Conservation (phyloP, 2,888 invertebrate species). For the Tetragonisca angustula region DNA sequence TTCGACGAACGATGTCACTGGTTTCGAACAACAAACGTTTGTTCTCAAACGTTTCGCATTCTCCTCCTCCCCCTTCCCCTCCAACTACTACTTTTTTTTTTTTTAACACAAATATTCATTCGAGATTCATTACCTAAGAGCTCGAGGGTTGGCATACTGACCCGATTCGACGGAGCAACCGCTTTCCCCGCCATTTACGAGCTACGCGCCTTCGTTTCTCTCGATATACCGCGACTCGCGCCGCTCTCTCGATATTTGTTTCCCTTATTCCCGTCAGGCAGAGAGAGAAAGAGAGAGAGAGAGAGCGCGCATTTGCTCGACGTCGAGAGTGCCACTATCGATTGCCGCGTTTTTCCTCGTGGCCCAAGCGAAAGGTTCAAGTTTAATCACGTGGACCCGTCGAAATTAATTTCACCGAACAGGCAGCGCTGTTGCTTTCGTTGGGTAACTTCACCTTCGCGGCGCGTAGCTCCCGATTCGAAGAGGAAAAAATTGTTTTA, state of each 20-base stretch:
- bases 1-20: slow-evolving; percentile 46
- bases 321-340: slow-evolving; percentile 28
- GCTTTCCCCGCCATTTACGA: slow-evolving; percentile 59
- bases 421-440: slow-evolving; percentile 16
- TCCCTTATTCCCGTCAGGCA: slow-evolving; percentile 9
- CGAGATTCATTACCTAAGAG: slow-evolving; percentile 70
- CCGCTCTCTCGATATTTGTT: slow-evolving; percentile 45
- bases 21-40: slow-evolving; percentile 42
- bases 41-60: slow-evolving; percentile 26
- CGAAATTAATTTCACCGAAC: slow-evolving; percentile 28
- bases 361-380: slow-evolving; percentile 32
- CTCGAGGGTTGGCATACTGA: slow-evolving; percentile 65
- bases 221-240: slow-evolving; percentile 40
- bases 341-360: slow-evolving; percentile 6
- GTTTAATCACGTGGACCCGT: slow-evolving; percentile 29
- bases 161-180: slow-evolving; percentile 50
- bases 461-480: not conserved
- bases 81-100: not conserved
- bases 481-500: not conserved
- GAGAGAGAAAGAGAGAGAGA: too few relatives aligned
- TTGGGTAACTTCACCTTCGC: slow-evolving; percentile 7
- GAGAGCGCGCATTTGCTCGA: slow-evolving; percentile 14
- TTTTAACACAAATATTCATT: slow-evolving; percentile 46
- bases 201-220: slow-evolving; percentile 51
- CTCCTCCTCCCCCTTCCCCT: not conserved